phyloP scores from a whole-genome alignment of 1,140 invertebrate species.

The Penaeus indicus region DNA sequence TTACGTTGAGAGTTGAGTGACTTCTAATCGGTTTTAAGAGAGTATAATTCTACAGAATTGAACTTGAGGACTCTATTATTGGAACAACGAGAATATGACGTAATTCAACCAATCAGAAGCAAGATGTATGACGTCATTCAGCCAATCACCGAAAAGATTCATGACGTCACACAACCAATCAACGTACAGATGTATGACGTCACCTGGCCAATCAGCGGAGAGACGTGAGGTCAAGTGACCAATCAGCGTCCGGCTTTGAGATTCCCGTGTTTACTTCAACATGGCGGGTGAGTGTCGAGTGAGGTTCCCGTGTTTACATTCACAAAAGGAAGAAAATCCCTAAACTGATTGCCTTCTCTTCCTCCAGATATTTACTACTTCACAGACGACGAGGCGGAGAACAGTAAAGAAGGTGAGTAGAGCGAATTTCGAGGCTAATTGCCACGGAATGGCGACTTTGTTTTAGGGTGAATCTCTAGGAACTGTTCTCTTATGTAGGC shows the following conservation, averaged over 20 bases:
- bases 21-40: too few species aligned
- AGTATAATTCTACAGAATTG: too few species aligned
- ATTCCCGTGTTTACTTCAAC: conserved; percentile 60
- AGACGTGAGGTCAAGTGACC: background rate
- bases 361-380: conserved; percentile 63
- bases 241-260: conserved; percentile 5
- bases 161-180: background rate
- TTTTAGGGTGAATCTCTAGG: conserved; percentile 8
- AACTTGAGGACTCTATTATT: background rate
- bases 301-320: conserved; percentile 52
- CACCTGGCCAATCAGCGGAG: background rate
- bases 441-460: background rate
- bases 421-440: background rate
- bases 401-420: conserved; percentile 63
- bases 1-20: too few species aligned
- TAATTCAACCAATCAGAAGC: background rate
- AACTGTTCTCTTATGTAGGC: too few species aligned
- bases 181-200: background rate
- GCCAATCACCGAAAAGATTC: conserved; percentile 2
- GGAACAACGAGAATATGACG: conserved; percentile 26
- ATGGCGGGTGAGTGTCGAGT: conserved; percentile 60
- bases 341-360: conserved; percentile 57
- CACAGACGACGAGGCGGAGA: conserved; percentile 62
- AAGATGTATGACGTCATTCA: conserved; percentile 26
- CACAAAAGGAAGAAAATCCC: conserved; percentile 42